Conservation (phyloP, 2,797 vertebrate genomes). For the Myripristis jacobus region DNA sequence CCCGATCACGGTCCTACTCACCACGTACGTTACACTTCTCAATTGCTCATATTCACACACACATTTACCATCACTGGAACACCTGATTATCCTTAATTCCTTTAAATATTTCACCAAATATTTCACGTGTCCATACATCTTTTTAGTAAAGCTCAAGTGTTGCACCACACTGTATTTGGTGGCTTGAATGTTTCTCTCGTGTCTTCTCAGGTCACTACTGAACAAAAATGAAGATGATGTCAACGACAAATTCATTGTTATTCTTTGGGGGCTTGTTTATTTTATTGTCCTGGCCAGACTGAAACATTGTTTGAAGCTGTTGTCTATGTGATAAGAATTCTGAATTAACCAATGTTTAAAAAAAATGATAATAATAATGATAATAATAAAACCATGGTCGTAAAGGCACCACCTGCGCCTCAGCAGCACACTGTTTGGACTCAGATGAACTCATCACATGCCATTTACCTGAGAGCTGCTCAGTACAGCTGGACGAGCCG, state of each 20-base stretch:
- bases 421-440: background rate
- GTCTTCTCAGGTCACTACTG: constrained; percentile 75
- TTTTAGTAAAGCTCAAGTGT: background rate
- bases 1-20: constrained; percentile 92
- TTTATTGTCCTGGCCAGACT: constrained; percentile 26
- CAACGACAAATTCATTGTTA: constrained; percentile 28
- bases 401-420: constrained; percentile 6
- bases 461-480: background rate
- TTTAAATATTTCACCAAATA: background rate
- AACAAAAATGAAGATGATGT: constrained; percentile 27
- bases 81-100: too few species aligned
- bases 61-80: background rate
- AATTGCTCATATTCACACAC: too few species aligned
- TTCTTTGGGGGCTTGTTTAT: constrained; percentile 34
- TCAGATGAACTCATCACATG: background rate
- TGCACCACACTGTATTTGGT: background rate
- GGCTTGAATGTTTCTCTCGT: background rate
- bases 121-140: background rate
- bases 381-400: background rate
- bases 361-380: too few species aligned
- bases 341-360: too few species aligned
- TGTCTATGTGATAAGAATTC: constrained; percentile 24
- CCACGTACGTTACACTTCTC: constrained; percentile 86
- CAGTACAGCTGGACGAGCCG: constrained; percentile 1
- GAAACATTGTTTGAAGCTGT: too few species aligned